Evolutionary conservation across 2,888 invertebrate genomes (phyloP).

Genomic region (Flabesymbios commensalis): DNA sequence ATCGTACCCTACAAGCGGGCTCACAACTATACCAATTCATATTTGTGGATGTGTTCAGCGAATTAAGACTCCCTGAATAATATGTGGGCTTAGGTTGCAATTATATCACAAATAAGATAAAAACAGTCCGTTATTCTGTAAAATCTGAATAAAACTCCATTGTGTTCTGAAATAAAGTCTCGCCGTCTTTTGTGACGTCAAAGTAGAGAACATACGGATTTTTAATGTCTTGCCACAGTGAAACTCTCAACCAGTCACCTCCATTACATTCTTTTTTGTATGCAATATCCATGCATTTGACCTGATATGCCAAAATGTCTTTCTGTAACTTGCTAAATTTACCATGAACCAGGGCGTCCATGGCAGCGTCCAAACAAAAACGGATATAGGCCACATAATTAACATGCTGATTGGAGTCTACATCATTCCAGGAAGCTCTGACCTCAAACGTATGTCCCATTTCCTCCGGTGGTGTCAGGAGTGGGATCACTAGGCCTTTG

Average conservation of each 20-base stretch:
- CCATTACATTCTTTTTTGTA: constrained; percentile 48
- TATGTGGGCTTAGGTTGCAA: too few species aligned
- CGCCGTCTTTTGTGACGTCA: constrained; percentile 11
- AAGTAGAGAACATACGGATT: constrained; percentile 23
- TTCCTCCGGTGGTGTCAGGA: constrained; percentile 35
- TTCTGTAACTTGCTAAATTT: constrained; percentile 27
- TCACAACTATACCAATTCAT: too few species aligned
- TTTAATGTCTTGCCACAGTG: constrained; percentile 40
- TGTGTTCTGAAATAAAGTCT: constrained; percentile 25
- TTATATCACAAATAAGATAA: too few species aligned
- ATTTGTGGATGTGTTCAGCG: too few species aligned
- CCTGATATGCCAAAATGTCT: constrained; percentile 36
- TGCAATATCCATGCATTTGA: constrained; percentile 41
- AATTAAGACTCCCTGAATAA: too few species aligned
- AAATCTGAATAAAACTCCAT: constrained; percentile 62
- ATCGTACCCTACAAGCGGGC: too few species aligned
- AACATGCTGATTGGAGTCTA: constrained; percentile 31
- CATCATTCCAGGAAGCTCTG: constrained; percentile 32
- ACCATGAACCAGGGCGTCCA: constrained; percentile 21
- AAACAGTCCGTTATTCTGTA: too few species aligned
- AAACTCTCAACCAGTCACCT: constrained; percentile 41
- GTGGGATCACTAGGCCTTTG: constrained; percentile 37
- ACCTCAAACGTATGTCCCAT: constrained; percentile 19
- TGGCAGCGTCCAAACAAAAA: constrained; percentile 34
- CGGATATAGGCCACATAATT: constrained; percentile 32